A percentile compares a stretch with the other conserved stretches of the same genome.
Conservation (phyloP, 2,888 invertebrate species). For the Unio delphinus region DNA sequence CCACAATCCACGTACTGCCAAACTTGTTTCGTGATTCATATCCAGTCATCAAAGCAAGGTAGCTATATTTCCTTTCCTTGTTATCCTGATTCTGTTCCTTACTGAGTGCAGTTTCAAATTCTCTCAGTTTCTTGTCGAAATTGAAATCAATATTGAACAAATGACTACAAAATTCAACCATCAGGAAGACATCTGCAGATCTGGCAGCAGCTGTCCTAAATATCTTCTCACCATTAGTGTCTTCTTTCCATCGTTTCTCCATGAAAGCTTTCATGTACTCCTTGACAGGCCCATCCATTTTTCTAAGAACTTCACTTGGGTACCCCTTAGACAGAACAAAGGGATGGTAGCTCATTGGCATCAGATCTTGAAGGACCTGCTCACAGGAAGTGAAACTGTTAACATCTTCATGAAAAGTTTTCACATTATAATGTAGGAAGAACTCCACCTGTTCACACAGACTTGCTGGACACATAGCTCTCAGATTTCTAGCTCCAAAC, state of each 20-base stretch:
- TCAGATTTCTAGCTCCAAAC: conserved; percentile 12
- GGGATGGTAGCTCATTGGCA: conserved; percentile 24
- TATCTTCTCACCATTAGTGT: conserved; percentile 2
- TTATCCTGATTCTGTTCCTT: conserved; percentile 6
- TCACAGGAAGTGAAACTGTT: conserved; percentile 2
- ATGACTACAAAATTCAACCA: conserved; percentile 22
- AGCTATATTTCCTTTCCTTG: conserved; percentile 2
- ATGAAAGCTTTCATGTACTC: conserved; percentile 13
- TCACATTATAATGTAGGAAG: conserved; percentile 1
- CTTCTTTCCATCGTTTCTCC: conserved; percentile 10
- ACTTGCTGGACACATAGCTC: neutral
- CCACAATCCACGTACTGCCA: conserved; percentile 2
- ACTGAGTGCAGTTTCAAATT: conserved; percentile 1
- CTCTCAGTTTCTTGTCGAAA: conserved; percentile 4
- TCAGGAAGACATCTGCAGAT: conserved; percentile 17
- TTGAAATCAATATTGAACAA: conserved; percentile 21
- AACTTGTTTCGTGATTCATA: neutral
- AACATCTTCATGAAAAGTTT: neutral
- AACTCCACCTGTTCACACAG: conserved; percentile 4
- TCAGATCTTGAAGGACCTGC: conserved; percentile 9
- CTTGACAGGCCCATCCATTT: conserved; percentile 5
- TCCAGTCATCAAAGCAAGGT: conserved; percentile 14
- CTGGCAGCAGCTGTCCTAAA: conserved; percentile 10
- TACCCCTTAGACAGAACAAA: conserved; percentile 12
- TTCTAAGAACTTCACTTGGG: conserved; percentile 5